These are phyloP conservation scores for Enteromius fasciolatus DNA, from an alignment of 2,797 vertebrate genomes.

Conservation along the genomic window DNA sequence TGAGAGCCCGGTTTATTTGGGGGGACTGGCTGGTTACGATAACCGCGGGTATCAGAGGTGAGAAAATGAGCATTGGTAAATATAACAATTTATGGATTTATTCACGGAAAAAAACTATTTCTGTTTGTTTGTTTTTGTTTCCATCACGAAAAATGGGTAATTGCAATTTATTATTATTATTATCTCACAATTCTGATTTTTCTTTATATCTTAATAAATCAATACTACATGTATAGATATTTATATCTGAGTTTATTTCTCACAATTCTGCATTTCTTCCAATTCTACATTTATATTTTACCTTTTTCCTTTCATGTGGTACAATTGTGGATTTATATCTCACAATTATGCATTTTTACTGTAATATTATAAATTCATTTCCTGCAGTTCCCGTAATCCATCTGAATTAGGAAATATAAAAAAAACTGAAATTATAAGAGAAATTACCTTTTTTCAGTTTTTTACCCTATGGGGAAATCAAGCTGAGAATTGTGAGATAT, in stretches of 20 bases:
- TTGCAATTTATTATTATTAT: too few species aligned
- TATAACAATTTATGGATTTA: neutral
- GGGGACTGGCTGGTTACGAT: constrained; percentile 72
- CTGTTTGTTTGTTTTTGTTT: neutral
- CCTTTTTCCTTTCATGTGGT: too few species aligned
- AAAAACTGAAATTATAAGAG: too few species aligned
- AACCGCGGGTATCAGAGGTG: constrained; percentile 81
- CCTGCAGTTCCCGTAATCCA: too few species aligned
- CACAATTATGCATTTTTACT: too few species aligned
- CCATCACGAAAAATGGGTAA: neutral
- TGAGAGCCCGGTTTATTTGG: constrained; percentile 74
- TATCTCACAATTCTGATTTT: neutral
- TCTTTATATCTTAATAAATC: neutral
- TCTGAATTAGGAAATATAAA: too few species aligned
- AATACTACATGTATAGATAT: neutral
- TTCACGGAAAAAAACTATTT: neutral
- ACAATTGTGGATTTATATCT: neutral
- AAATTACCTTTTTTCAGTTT: too few species aligned
- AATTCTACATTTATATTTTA: neutral
- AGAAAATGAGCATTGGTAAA: neutral
- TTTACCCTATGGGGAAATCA: too few species aligned
- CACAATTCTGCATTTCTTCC: too few species aligned
- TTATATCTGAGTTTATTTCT: neutral
- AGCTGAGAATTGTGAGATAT: too few species aligned
- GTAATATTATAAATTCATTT: too few species aligned